Evolutionary conservation across 2,797 vertebrate genomes (phyloP).

Genomic region (Benthosema pterotum): DNA sequence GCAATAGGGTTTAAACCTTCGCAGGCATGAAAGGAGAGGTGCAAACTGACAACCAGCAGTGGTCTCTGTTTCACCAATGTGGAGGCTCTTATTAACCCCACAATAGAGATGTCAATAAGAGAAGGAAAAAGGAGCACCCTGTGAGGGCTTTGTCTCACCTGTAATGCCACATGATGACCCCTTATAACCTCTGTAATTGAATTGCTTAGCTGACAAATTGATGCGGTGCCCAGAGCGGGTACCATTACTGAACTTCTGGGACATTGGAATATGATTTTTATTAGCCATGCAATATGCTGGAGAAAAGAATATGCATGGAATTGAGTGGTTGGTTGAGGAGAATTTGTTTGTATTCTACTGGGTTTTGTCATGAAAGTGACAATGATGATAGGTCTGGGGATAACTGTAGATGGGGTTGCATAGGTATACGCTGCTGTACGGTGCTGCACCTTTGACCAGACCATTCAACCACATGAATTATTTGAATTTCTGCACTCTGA

Average conservation of each 20-base stretch:
- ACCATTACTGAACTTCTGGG: background rate
- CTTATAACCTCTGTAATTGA: conserved; percentile 31
- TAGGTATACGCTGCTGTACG: too few species aligned
- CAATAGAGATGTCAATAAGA: conserved; percentile 57
- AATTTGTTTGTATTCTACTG: background rate
- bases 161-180: conserved; percentile 61
- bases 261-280: background rate
- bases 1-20: conserved; percentile 47
- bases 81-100: conserved; percentile 58
- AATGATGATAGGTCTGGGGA: too few species aligned
- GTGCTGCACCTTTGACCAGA: too few species aligned
- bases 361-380: too few species aligned
- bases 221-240: background rate
- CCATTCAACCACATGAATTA: too few species aligned
- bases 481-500: too few species aligned
- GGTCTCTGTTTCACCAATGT: conserved; percentile 70
- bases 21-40: conserved; percentile 65
- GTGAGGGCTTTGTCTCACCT: conserved; percentile 65
- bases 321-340: background rate
- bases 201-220: conserved; percentile 22
- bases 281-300: background rate
- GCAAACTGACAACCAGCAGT: conserved; percentile 62
- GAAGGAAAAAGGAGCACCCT: conserved; percentile 49
- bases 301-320: background rate
- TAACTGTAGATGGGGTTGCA: too few species aligned